Evolutionary conservation across 2,113 vertebrate genomes (phyloP).

Genomic region (Mus musculus): GRCm39 chr7:107138501-107139000

Average conservation of each 20-base stretch:
- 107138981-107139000: background rate
- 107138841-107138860: background rate
- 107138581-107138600: background rate
- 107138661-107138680: background rate
- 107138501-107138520: background rate
- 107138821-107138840: background rate
- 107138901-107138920: background rate
- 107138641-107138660: background rate
- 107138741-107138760: background rate
- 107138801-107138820: background rate
- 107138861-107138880: background rate
- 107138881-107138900: background rate
- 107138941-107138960: slow-evolving; percentile 17
- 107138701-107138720: background rate
- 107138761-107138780: background rate
- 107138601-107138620: background rate
- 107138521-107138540: background rate
- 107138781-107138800: background rate
- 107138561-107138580: background rate
- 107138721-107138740: background rate
- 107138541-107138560: background rate
- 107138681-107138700: background rate
- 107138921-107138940: background rate
- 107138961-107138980: background rate
- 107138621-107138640: background rate